These are phyloP conservation scores for Zalophus californianus DNA, from an alignment of 2,797 vertebrate genomes.

Conservation along the genomic window DNA sequence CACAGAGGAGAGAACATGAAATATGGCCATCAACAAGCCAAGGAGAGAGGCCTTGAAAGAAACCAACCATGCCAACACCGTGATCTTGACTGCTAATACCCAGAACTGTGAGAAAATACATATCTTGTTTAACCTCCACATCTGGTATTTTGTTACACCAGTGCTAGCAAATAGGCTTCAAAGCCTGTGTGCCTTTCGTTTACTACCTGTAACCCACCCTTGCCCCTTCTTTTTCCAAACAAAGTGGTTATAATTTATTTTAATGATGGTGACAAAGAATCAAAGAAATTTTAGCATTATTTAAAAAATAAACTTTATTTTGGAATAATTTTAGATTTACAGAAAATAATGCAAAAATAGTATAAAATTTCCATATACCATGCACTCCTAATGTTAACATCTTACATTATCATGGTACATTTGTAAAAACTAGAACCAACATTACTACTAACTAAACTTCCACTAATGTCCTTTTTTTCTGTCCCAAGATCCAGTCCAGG, in stretches of 20 bases:
- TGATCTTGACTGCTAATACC: not conserved
- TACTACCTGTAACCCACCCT: not conserved
- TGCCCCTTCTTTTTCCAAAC: not conserved
- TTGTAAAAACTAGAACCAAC: not conserved
- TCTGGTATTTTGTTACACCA: not conserved
- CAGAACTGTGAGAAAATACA: not conserved
- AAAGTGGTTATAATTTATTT: not conserved
- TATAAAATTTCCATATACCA: not conserved
- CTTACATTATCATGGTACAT: not conserved
- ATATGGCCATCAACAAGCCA: not conserved
- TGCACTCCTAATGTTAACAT: not conserved
- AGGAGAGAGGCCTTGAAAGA: not conserved
- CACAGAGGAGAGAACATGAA: not conserved
- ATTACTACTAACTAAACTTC: not conserved
- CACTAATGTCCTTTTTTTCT: not conserved
- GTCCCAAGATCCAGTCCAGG: not conserved
- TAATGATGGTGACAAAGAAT: not conserved
- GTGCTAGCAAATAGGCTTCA: not conserved
- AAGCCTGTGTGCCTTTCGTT: not conserved
- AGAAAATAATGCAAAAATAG: not conserved
- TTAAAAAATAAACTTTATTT: not conserved
- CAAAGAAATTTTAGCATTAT: not conserved
- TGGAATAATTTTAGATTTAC: not conserved
- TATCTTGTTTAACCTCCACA: not conserved
- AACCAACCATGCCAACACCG: not conserved